Conservation (phyloP, 2,113 vertebrate species). For the Plectropomus leopardus region DNA sequence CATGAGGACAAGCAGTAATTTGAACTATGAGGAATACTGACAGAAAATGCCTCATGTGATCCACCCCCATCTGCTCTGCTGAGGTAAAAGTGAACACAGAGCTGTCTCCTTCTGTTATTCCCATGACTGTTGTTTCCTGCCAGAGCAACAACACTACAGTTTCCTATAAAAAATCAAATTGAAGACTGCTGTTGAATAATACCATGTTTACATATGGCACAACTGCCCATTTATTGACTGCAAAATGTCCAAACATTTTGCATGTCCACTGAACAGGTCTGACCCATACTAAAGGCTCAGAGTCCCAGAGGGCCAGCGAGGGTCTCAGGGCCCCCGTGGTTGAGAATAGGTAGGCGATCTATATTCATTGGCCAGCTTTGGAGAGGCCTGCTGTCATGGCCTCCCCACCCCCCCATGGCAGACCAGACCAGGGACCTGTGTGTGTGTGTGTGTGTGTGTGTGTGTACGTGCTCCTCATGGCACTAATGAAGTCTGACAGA, state of each 20-base stretch:
- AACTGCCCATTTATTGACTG: constrained; percentile 15
- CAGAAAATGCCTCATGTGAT: not conserved
- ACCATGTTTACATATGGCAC: constrained; percentile 16
- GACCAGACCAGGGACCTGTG: constrained; percentile 60
- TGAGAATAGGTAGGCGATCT: constrained; percentile 81
- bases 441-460: constrained; percentile 41
- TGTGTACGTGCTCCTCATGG: constrained; percentile 61
- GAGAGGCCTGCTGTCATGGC: constrained; percentile 77
- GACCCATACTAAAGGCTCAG: constrained; percentile 57
- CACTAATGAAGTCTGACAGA: constrained; percentile 83
- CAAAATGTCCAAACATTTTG: constrained; percentile 38
- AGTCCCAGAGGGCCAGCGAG: constrained; percentile 68
- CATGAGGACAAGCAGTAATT: not conserved
- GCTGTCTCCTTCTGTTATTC: constrained; percentile 28
- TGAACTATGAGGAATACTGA: constrained; percentile 6
- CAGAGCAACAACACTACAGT: not conserved
- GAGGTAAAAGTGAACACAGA: constrained; percentile 12
- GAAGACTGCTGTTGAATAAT: constrained; percentile 7
- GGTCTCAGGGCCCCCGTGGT: constrained; percentile 69
- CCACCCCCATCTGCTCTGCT: constrained; percentile 27
- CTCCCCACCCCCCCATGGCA: constrained; percentile 70
- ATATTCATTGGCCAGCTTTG: constrained; percentile 82
- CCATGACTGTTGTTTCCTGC: constrained; percentile 34
- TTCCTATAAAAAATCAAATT: constrained; percentile 11
- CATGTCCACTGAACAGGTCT: constrained; percentile 56